Base-by-base conservation (phyloP, 2,888 invertebrate species). In the Rhagium mordax region DNA sequence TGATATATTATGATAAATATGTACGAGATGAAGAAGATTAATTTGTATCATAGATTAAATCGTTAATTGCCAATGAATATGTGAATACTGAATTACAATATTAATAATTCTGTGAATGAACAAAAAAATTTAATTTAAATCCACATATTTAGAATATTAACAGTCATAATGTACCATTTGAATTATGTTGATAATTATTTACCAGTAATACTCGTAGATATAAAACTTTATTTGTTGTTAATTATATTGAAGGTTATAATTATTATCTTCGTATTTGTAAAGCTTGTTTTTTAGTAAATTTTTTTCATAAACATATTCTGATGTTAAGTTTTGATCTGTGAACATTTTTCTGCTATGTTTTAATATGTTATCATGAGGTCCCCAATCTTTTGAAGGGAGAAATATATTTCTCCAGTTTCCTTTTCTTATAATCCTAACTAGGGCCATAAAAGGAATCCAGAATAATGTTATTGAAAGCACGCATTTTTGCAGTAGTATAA, bases 361-460 rank as follows among this genome's bases (percentile, higher is more conserved):
- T 60, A 74, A 59, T 57, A 49, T 51, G 13, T 57, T 49, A 20
- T 70, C 33, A 3, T 65, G 33, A 18, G 73, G 71, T 15, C 69
- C 69, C 75, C 75, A 75, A 33, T 74, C 59, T 57, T 51, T 55
- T 6, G 75, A 68, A 49, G 73, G 60, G 2, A 47, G 59, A 3
- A 75, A 33, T 55, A 71, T 41, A 15, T 24, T 48, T 21, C 16
- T 59, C 48, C 66, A 61, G 62, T 60, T 66, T 55, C 69, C 59
- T 59, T 74, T 75, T 29, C 71, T 27, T 66, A 75, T 73, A 65
- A 75, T 49, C 59, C 75, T 71, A 29, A 75, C 75, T 71, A 75
- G 62, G 57, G 29, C 73, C 75, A 75, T 75, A 24, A 75, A 75
- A 3, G 73, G 75, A 5, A 70, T 73, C 75, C 75, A 75, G 15